Conservation (phyloP, 2,888 invertebrate genomes). For the Lobophora halterata region DNA sequence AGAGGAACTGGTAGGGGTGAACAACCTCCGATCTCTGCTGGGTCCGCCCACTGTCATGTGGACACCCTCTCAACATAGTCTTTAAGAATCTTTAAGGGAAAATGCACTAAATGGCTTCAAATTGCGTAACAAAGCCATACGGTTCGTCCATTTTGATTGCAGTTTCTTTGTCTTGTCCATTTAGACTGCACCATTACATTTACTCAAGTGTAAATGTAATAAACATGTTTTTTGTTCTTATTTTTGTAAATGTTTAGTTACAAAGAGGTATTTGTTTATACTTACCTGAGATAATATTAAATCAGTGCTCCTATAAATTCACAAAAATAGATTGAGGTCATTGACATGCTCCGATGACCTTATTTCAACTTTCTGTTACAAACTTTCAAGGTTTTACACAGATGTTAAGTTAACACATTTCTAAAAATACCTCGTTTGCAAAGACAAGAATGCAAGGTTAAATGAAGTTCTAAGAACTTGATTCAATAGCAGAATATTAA, state of each 20-base stretch:
- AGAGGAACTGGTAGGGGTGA: slow-evolving; percentile 77
- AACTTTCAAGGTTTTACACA: slow-evolving; percentile 31
- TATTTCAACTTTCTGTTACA: slow-evolving; percentile 43
- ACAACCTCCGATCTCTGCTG: slow-evolving; percentile 66
- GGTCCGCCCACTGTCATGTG: slow-evolving; percentile 56
- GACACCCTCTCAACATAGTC: slow-evolving; percentile 41
- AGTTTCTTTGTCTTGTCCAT: slow-evolving; percentile 51
- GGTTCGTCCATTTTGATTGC: slow-evolving; percentile 55
- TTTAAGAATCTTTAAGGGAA: slow-evolving; percentile 1
- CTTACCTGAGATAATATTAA: too few species aligned
- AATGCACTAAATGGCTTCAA: slow-evolving; percentile 12
- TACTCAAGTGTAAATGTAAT: too few species aligned
- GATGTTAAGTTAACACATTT: slow-evolving; percentile 21
- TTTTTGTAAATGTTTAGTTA: too few species aligned
- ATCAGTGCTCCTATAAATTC: slow-evolving; percentile 6
- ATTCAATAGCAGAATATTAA: too few species aligned
- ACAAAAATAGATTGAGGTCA: slow-evolving; percentile 35
- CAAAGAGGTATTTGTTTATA: too few species aligned
- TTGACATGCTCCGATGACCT: slow-evolving; percentile 45
- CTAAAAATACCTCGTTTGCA: too few species aligned
- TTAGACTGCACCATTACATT: background rate
- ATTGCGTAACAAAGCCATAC: slow-evolving; percentile 62
- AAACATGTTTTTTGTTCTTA: too few species aligned
- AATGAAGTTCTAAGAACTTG: too few species aligned
- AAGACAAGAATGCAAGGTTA: too few species aligned